Conservation (phyloP, 2,113 vertebrate species). For the Gallinago undulata region DNA sequence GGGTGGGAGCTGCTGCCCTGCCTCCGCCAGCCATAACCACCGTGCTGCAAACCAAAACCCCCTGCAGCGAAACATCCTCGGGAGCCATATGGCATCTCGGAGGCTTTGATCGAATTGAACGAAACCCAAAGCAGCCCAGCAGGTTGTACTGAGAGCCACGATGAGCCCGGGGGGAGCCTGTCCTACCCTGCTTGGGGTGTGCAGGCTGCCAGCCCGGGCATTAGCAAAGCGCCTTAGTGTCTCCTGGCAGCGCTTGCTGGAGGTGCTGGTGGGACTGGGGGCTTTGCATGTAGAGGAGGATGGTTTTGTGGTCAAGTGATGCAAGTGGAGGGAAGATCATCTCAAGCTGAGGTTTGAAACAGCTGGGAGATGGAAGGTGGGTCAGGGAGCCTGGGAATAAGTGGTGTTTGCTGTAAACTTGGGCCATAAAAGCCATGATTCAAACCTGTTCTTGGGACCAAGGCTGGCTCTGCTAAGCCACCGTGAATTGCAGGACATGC, state of each 20-base stretch:
- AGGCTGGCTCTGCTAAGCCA: background rate
- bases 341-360: background rate
- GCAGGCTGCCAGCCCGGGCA: rapidly evolving
- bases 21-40: background rate
- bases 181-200: background rate
- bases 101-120: background rate
- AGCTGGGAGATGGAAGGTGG: background rate
- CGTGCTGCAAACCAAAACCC: background rate
- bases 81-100: constrained; percentile 2
- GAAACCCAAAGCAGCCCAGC: background rate
- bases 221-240: rapidly evolving
- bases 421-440: rapidly evolving
- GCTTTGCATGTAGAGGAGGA: background rate
- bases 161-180: rapidly evolving
- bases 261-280: rapidly evolving
- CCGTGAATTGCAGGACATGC: rapidly evolving
- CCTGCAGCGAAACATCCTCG: background rate
- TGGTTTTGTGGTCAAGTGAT: background rate
- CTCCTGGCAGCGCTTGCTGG: background rate
- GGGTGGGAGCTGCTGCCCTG: background rate
- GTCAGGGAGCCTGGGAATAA: background rate
- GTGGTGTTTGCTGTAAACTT: background rate
- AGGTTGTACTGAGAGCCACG: background rate
- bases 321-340: background rate
- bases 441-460: background rate